phyloP scores from a whole-genome alignment of 2,113 vertebrate genomes.

The Microcebus tavaratra region DNA sequence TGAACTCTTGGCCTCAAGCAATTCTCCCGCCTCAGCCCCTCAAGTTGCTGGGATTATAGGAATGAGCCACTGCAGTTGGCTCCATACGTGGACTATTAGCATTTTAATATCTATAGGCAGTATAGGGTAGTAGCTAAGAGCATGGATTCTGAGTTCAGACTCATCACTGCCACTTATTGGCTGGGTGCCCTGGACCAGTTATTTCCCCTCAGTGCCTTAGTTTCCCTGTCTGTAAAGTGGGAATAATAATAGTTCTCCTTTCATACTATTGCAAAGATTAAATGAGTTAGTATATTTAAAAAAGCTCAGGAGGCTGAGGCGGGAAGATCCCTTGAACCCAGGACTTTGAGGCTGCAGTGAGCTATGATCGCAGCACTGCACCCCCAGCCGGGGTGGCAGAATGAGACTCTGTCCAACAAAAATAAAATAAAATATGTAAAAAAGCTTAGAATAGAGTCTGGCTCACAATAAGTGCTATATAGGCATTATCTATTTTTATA shows the following conservation, averaged over 20 bases:
- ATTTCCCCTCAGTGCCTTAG: not conserved
- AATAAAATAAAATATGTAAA: not conserved
- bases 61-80: too few relatives aligned
- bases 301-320: too few relatives aligned
- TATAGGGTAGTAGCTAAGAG: not conserved
- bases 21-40: too few relatives aligned
- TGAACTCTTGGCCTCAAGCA: too few relatives aligned
- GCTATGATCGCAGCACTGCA: too few relatives aligned
- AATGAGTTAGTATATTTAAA: not conserved
- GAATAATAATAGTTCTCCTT: not conserved
- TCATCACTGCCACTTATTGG: not conserved
- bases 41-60: too few relatives aligned
- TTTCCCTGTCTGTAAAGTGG: not conserved
- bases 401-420: too few relatives aligned
- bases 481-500: not conserved
- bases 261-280: not conserved
- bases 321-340: too few relatives aligned
- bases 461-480: not conserved
- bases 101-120: not conserved
- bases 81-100: not conserved
- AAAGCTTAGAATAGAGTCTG: not conserved
- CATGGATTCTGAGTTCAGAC: not conserved
- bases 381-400: too few relatives aligned
- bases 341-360: too few relatives aligned
- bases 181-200: not conserved